Conservation (phyloP, 2,888 invertebrate species). For the Trissonchulus latispiculum region DNA sequence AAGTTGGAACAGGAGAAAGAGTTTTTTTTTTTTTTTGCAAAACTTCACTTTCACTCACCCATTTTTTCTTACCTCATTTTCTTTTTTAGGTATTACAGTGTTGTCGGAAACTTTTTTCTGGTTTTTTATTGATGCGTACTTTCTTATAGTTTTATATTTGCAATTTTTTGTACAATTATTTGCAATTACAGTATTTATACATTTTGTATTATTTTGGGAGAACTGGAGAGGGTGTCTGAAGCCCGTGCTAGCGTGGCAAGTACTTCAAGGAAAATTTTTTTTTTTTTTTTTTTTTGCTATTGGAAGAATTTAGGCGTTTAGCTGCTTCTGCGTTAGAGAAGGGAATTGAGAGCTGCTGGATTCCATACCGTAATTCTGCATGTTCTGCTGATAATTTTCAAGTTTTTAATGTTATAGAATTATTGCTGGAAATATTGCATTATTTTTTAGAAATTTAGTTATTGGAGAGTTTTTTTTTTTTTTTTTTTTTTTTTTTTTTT, state of each 20-base stretch:
- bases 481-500: no score
- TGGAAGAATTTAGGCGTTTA: conserved; percentile 88
- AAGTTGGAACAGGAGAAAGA: no score
- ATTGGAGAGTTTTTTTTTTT: no score
- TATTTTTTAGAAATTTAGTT: no score
- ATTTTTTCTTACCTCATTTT: no score
- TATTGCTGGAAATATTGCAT: no score
- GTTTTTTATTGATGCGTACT: neutral
- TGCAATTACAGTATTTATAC: no score
- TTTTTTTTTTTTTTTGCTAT: conserved; percentile 85
- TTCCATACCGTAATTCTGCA: conserved; percentile 53
- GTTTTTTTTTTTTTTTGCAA: no score
- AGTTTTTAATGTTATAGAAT: no score
- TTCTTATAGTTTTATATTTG: neutral
- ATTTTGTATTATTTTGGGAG: conserved; percentile 49
- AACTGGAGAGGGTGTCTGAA: conserved; percentile 97
- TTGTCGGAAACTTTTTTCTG: neutral
- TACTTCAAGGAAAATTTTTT: conserved; percentile 62
- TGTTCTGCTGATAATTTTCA: conserved; percentile 53
- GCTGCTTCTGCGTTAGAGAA: conserved; percentile 90
- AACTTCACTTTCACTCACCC: no score
- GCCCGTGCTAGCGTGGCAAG: conserved; percentile 95
- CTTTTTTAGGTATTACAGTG: no score
- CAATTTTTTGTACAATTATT: no score
- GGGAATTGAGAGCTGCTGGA: conserved; percentile 92